A percentile compares a stretch with the other conserved stretches of the same genome.
phyloP scores from a whole-genome alignment of 2,888 invertebrate genomes.

The Azorinus chamasolen region DNA sequence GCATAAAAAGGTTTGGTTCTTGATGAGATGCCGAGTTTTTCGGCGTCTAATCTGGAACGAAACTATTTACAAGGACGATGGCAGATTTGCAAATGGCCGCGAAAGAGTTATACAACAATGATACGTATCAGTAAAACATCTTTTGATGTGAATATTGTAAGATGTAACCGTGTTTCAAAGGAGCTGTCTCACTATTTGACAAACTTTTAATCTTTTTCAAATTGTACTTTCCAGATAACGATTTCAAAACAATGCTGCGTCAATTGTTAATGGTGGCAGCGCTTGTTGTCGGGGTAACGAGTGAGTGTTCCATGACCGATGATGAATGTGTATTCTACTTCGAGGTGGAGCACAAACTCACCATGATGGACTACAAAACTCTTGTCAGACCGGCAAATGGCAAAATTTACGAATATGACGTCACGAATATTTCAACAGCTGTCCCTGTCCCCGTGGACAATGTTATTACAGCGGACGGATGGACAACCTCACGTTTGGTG shows the following conservation, averaged over 20 bases:
- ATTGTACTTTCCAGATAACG: background rate
- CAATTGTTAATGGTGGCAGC: no score
- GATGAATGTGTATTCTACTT: slow-evolving; percentile 64
- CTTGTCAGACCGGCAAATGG: slow-evolving; percentile 65
- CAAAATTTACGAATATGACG: slow-evolving; percentile 70
- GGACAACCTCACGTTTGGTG: slow-evolving; percentile 66
- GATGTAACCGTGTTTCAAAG: no score
- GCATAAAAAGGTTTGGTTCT: no score
- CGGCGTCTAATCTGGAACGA: no score
- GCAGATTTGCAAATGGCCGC: no score
- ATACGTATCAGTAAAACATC: no score
- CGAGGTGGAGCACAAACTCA: slow-evolving; percentile 59
- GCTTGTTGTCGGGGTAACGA: background rate
- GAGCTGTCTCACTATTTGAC: no score
- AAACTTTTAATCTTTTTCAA: no score
- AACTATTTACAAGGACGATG: no score
- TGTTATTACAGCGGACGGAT: slow-evolving; percentile 79
- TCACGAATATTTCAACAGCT: slow-evolving; percentile 53
- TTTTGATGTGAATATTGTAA: no score
- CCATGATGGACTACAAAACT: slow-evolving; percentile 69
- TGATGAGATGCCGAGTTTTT: no score
- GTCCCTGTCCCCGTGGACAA: slow-evolving; percentile 62
- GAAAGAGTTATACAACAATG: no score
- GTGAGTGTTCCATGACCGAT: slow-evolving; percentile 48
- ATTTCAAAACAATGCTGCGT: background rate